These are phyloP conservation scores for Gambusia holbrooki DNA, from an alignment of 2,113 vertebrate genomes.

Conservation along the genomic window DNA sequence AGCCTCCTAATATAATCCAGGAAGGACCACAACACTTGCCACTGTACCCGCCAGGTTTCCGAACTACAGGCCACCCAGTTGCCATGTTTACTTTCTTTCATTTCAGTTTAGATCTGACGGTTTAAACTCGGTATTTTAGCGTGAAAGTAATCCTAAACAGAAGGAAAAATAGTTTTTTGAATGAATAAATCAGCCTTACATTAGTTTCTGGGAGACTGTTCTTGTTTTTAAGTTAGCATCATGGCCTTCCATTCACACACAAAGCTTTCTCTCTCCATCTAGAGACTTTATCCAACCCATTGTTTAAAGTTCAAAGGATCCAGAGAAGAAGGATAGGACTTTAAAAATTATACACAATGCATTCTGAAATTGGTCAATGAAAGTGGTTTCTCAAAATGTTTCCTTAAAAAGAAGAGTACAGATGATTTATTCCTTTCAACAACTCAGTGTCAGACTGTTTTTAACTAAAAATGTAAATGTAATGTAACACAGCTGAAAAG, in stretches of 20 bases:
- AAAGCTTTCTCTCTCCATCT: neutral
- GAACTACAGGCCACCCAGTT: constrained; percentile 45
- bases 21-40: constrained; percentile 57
- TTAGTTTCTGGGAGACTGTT: too few species aligned
- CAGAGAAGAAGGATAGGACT: constrained; percentile 30
- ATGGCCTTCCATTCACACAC: constrained; percentile 7
- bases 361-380: neutral
- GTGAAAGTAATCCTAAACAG: too few species aligned
- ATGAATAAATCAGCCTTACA: too few species aligned
- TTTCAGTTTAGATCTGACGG: too few species aligned
- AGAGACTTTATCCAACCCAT: neutral
- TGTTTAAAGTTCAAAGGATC: constrained; percentile 8
- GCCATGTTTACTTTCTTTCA: constrained; percentile 33
- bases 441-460: neutral
- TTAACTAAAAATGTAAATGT: neutral
- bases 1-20: constrained; percentile 27
- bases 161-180: too few species aligned
- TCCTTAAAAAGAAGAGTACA: neutral
- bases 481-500: too few species aligned
- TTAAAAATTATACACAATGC: neutral
- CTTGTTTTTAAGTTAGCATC: constrained; percentile 14
- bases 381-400: neutral
- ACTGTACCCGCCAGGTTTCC: constrained; percentile 50
- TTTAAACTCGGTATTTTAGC: too few species aligned
- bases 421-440: neutral